Conservation (phyloP, 2,113 vertebrate genomes). For the Bos taurus region DNA sequence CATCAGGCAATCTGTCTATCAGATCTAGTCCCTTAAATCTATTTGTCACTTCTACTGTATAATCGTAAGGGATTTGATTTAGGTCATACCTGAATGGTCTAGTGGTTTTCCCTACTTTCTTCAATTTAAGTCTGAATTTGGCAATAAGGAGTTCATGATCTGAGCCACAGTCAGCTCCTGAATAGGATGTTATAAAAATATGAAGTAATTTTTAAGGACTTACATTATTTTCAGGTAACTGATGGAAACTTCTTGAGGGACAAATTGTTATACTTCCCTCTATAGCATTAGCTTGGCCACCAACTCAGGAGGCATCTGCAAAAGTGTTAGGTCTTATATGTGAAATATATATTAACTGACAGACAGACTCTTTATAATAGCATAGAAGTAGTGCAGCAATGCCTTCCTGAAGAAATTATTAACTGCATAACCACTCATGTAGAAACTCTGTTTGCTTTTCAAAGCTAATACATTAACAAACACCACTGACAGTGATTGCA, state of each 20-base stretch:
- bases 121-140: neutral
- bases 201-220: neutral
- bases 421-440: neutral
- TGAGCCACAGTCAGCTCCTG: neutral
- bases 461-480: neutral
- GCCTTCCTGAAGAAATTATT: neutral
- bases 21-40: too few relatives aligned
- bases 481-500: neutral
- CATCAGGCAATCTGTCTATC: too few relatives aligned
- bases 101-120: neutral
- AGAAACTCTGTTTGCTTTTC: neutral
- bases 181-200: neutral
- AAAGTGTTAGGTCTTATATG: neutral
- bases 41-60: neutral
- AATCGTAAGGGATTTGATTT: neutral
- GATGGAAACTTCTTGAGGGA: neutral
- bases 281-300: neutral
- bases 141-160: neutral
- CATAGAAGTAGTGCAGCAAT: neutral
- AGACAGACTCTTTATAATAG: neutral
- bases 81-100: neutral
- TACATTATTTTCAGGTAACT: conserved; percentile 26
- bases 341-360: neutral
- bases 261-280: neutral
- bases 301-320: neutral